Evolutionary conservation across 2,888 invertebrate species (phyloP).

Genomic region (Drosophila paranaensis): DNA sequence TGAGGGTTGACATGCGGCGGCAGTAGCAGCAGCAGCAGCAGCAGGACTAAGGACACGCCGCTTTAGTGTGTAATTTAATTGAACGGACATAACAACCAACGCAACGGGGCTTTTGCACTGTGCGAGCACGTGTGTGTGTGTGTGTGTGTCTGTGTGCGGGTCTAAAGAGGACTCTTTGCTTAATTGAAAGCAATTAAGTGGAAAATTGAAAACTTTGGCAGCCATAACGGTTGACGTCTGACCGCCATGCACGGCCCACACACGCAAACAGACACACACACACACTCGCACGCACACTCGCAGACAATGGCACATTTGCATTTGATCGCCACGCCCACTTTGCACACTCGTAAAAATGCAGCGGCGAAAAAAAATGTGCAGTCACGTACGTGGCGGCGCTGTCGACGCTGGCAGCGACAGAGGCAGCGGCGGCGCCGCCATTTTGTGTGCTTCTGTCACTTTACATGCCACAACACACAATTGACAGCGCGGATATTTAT

Average conservation of each 20-base stretch:
- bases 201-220: slow-evolving; percentile 80
- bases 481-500: slow-evolving; percentile 77
- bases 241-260: slow-evolving; percentile 45
- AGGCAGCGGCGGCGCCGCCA: slow-evolving; percentile 64
- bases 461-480: slow-evolving; percentile 80
- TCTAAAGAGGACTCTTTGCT: slow-evolving; percentile 79
- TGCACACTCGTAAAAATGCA: slow-evolving; percentile 54
- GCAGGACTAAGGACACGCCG: slow-evolving; percentile 59
- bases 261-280: slow-evolving; percentile 33
- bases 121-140: slow-evolving; percentile 7
- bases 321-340: slow-evolving; percentile 73
- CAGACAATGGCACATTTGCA: slow-evolving; percentile 65
- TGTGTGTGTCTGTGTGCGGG: slow-evolving; percentile 30
- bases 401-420: slow-evolving; percentile 19
- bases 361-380: slow-evolving; percentile 63
- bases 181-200: slow-evolving; percentile 80
- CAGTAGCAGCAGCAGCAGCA: slow-evolving; percentile 35
- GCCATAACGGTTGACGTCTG: slow-evolving; percentile 78
- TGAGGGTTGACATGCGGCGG: slow-evolving; percentile 47
- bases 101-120: slow-evolving; percentile 30
- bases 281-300: slow-evolving; percentile 20
- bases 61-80: slow-evolving; percentile 80
- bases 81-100: slow-evolving; percentile 75
- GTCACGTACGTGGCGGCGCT: slow-evolving; percentile 61
- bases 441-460: slow-evolving; percentile 79